Evolutionary conservation across 2,888 invertebrate species (phyloP).

Genomic region (Pemphredon lugubris): DNA sequence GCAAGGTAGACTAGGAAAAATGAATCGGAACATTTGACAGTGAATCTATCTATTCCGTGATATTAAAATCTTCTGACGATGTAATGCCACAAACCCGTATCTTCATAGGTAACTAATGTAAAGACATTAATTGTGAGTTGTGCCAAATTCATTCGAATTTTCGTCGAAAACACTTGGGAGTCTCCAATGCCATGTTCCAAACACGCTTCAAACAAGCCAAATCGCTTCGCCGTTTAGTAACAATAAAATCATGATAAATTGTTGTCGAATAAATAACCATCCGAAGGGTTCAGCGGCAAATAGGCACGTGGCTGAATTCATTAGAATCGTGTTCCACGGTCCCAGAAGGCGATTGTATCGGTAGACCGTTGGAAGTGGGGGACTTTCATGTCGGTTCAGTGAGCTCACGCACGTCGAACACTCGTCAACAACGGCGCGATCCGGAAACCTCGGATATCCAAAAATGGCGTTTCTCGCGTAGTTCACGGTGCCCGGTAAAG

Average conservation of each 20-base stretch:
- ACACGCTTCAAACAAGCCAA: too few species aligned
- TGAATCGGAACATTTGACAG: too few species aligned
- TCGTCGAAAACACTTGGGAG: too few species aligned
- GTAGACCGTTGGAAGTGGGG: constrained; percentile 40
- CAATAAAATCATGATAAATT: neutral
- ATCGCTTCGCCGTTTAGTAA: neutral
- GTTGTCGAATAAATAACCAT: neutral
- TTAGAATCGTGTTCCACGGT: constrained; percentile 53
- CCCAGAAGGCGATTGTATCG: constrained; percentile 51
- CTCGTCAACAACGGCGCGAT: constrained; percentile 61
- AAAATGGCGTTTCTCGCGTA: constrained; percentile 76
- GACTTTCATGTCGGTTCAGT: constrained; percentile 66
- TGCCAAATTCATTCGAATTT: too few species aligned
- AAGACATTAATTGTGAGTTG: too few species aligned
- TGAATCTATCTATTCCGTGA: too few species aligned
- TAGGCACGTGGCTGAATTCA: constrained; percentile 33
- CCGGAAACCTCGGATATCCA: constrained; percentile 65
- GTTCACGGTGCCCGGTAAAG: constrained; percentile 34
- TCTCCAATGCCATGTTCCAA: too few species aligned
- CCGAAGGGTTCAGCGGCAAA: constrained; percentile 9
- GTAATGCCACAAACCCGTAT: too few species aligned
- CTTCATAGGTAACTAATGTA: too few species aligned
- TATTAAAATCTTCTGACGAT: too few species aligned
- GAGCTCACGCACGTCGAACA: constrained; percentile 74
- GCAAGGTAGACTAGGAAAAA: too few species aligned